Evolutionary conservation across 2,797 vertebrate genomes (phyloP).

Genomic region (Danio jaintianensis): DNA sequence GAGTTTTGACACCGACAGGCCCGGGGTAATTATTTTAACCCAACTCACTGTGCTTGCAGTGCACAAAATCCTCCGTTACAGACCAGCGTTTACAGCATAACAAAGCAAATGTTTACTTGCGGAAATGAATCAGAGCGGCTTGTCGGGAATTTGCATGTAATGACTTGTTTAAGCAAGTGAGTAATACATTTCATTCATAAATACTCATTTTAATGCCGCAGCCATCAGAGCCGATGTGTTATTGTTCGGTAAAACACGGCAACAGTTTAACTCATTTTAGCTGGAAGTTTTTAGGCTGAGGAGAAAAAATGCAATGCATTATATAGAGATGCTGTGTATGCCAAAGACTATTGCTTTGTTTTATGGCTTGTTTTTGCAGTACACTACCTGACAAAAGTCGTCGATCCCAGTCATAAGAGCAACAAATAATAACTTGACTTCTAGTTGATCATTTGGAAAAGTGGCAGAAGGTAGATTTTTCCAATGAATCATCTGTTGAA

Average conservation of each 20-base stretch:
- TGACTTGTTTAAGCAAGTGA: neutral
- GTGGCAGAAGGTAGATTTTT: too few relatives aligned
- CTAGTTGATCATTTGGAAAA: too few relatives aligned
- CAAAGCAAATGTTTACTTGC: neutral
- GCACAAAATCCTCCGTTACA: conserved; percentile 25
- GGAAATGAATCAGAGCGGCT: neutral
- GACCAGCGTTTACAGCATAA: neutral
- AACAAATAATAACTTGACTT: too few relatives aligned
- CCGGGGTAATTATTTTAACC: conserved; percentile 31
- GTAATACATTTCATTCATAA: conserved; percentile 1
- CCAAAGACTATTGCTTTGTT: too few relatives aligned
- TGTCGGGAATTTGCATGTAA: conserved; percentile 15
- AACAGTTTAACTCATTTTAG: neutral
- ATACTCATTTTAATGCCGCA: neutral
- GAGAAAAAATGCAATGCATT: too few relatives aligned
- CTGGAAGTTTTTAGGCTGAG: too few relatives aligned
- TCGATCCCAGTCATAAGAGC: too few relatives aligned
- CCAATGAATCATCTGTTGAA: too few relatives aligned
- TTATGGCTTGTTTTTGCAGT: too few relatives aligned
- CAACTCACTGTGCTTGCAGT: neutral
- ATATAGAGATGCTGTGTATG: too few relatives aligned
- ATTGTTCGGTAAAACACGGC: neutral
- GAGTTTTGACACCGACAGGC: neutral
- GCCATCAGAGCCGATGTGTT: neutral
- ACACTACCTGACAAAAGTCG: too few relatives aligned